Percentiles rank a stretch among this genome's conserved stretches.
These are phyloP conservation scores for Sipha maydis DNA, from an alignment of 2,888 invertebrate species.

Conservation along the genomic window DNA sequence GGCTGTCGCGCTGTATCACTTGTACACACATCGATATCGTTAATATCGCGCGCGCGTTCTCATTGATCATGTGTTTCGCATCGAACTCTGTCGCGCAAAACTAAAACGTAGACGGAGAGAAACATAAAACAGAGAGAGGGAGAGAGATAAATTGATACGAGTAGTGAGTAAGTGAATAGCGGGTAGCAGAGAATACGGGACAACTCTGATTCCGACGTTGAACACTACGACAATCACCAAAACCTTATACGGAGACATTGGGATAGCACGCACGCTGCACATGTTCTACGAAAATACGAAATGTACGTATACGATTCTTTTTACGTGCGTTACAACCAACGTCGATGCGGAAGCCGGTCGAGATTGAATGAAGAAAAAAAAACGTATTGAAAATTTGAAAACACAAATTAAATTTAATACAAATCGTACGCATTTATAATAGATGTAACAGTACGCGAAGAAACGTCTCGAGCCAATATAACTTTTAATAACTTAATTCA, in stretches of 20 bases:
- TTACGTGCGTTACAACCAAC: background rate
- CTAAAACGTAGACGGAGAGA: background rate
- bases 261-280: background rate
- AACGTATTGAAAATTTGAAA: background rate
- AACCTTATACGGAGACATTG: too few species aligned
- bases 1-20: background rate
- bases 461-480: slow-evolving; percentile 47
- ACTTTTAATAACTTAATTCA: slow-evolving; percentile 61
- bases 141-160: background rate
- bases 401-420: slow-evolving; percentile 1
- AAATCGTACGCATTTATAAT: background rate
- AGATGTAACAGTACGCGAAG: background rate
- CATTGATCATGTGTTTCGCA: background rate
- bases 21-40: slow-evolving; percentile 9
- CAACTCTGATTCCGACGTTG: background rate
- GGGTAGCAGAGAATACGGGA: background rate
- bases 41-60: background rate
- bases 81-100: too few species aligned
- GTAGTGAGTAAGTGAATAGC: background rate
- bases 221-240: background rate
- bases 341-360: background rate
- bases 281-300: background rate
- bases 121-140: background rate
- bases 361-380: background rate
- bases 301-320: too few species aligned